Conservation (phyloP, 2,797 vertebrate genomes). For the Babyrousa celebensis region DNA sequence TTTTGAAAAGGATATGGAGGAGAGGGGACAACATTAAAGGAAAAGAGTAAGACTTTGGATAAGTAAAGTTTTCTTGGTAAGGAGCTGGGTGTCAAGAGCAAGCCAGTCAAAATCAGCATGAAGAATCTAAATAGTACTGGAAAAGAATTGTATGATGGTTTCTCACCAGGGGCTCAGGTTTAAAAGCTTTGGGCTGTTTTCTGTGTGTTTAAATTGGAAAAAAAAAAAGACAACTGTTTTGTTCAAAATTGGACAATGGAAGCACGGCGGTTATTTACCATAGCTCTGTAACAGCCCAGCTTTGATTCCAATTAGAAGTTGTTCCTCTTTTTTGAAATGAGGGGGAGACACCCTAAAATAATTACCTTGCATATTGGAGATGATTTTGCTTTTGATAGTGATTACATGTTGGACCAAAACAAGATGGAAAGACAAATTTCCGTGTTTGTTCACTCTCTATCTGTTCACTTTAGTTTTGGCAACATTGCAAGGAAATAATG, state of each 20-base stretch:
- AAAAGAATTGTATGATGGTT: slow-evolving; percentile 65
- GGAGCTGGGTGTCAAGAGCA: slow-evolving; percentile 50
- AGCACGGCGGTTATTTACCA: slow-evolving; percentile 77
- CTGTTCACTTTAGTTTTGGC: slow-evolving; percentile 87
- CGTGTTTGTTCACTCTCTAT: slow-evolving; percentile 83
- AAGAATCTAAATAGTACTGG: slow-evolving; percentile 64
- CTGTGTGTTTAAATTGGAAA: slow-evolving; percentile 76
- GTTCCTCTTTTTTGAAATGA: slow-evolving; percentile 88
- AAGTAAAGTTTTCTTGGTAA: slow-evolving; percentile 55
- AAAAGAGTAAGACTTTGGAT: slow-evolving; percentile 37
- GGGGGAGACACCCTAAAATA: slow-evolving; percentile 87
- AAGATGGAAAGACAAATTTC: slow-evolving; percentile 87
- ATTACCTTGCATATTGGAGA: slow-evolving; percentile 83
- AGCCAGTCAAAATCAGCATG: slow-evolving; percentile 54
- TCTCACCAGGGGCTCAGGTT: slow-evolving; percentile 64
- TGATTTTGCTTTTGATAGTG: slow-evolving; percentile 71
- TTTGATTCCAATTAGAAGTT: slow-evolving; percentile 86
- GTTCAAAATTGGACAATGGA: slow-evolving; percentile 88
- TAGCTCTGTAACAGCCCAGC: slow-evolving; percentile 78
- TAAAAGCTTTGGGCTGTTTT: slow-evolving; percentile 85
- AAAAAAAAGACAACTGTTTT: slow-evolving; percentile 85
- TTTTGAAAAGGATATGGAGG: slow-evolving; percentile 66
- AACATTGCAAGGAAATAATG: slow-evolving; percentile 87
- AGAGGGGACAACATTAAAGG: slow-evolving; percentile 43
- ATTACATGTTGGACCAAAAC: slow-evolving; percentile 68